Base-by-base conservation (phyloP, 2,888 invertebrate genomes). In the Pseudanteris insignis region DNA sequence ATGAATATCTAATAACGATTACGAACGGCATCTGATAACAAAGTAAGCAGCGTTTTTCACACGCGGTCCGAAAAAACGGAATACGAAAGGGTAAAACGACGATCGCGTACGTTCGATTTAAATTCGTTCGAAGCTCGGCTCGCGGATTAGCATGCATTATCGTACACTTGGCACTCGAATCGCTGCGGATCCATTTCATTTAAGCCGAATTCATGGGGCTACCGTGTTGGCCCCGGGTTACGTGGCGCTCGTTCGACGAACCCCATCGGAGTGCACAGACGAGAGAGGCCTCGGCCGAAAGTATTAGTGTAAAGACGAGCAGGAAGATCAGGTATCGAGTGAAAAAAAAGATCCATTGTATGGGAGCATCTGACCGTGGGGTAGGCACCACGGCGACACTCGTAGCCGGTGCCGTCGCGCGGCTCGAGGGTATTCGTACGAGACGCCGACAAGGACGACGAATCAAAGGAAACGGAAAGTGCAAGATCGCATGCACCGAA, bases 341-440 rank as follows among this genome's bases (percentile, higher is more conserved):
- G 70, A 70, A 74, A 74, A 70, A 68, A 64, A 55, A 14, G 58
- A 13, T 37, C 71, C 69, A 76, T 80, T 80, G 79, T 80, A 72
- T 70, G 71, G 72, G 70, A 75, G 78, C 79, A 79, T 80, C 79
- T 80, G 79, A 80, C 79, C 79, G 79, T 79, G 71, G 77, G 77
- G 74, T 73, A 67, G 70, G 66, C 64, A 70, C 64, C 67, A 62
- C 26, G 44, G 51, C 62, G 62, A 62, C 63, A 63, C 63, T 65
- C 54, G 48, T 55, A 63, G 63, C 47, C 36, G 61, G 64, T 64
- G 62, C 48, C 37, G 33, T 32, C 24, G 24, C n/a, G n/a, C n/a
- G 33, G 38, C 36, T 38, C 40, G 57, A 48, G 37, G 50, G 59
- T 40, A 10, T 55, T 32, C 41, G 44, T 46, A 47, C 47, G 50